Conservation (phyloP, 2,797 vertebrate genomes). For the Numenius phaeopus region DNA sequence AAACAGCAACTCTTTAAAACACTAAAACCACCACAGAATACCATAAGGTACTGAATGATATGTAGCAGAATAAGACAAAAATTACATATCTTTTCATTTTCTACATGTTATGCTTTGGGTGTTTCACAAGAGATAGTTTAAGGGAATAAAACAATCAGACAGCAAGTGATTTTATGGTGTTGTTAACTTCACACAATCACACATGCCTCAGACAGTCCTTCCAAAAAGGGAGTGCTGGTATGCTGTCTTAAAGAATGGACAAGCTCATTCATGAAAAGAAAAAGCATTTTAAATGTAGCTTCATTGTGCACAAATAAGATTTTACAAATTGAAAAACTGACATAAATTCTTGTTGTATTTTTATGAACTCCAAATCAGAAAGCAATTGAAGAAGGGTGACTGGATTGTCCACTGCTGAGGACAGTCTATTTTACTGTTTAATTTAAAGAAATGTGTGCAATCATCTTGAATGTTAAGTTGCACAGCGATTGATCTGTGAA, state of each 20-base stretch:
- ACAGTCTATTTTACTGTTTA: neutral
- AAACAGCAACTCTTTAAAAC: accelerated
- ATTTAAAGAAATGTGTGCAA: neutral
- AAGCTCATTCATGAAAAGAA: accelerated
- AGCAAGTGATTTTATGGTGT: neutral
- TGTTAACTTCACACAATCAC: neutral
- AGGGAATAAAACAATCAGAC: neutral
- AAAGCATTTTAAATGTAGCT: neutral
- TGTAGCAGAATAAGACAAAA: neutral
- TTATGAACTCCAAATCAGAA: neutral
- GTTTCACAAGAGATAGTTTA: neutral
- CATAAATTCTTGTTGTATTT: neutral
- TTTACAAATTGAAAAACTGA: neutral
- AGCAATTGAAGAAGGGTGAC: neutral
- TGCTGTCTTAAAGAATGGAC: neutral
- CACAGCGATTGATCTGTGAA: neutral
- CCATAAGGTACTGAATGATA: neutral
- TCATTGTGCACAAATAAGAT: neutral
- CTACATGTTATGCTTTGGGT: neutral
- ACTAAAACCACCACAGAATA: neutral
- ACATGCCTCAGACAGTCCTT: neutral
- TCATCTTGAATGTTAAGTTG: neutral
- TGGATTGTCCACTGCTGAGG: neutral
- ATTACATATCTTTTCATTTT: neutral
- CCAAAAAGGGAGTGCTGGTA: neutral